Evolutionary conservation across 2,113 vertebrate species (phyloP).

Genomic region (Cyprinodon variegatus): DNA sequence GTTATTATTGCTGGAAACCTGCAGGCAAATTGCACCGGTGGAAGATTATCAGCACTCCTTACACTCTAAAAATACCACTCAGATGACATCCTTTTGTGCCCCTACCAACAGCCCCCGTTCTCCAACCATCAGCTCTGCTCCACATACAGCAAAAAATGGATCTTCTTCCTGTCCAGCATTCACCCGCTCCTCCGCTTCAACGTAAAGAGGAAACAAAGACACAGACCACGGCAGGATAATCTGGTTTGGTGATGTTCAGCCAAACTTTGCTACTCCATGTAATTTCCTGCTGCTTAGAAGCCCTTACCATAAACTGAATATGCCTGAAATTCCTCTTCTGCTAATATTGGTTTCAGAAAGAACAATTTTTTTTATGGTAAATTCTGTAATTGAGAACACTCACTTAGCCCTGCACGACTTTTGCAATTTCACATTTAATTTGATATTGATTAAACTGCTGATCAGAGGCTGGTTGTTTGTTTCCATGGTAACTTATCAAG

Average conservation of each 20-base stretch:
- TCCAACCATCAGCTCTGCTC: conserved; percentile 61
- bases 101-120: conserved; percentile 47
- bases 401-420: not conserved
- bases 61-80: conserved; percentile 61
- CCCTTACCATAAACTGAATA: not conserved
- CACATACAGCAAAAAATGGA: conserved; percentile 44
- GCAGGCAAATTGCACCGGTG: conserved; percentile 51
- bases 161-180: conserved; percentile 16
- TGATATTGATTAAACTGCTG: conserved; percentile 31
- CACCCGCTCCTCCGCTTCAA: conserved; percentile 15
- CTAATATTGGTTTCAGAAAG: not conserved
- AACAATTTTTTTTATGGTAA: not conserved
- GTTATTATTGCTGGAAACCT: conserved; percentile 50
- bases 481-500: conserved; percentile 39
- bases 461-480: conserved; percentile 43
- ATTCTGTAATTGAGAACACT: not conserved
- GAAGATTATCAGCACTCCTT: conserved; percentile 56
- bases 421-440: conserved; percentile 41
- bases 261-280: not conserved
- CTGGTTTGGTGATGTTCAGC: not conserved
- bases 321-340: not conserved
- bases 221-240: not conserved
- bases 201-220: conserved; percentile 22
- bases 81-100: conserved; percentile 64
- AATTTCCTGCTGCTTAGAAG: conserved; percentile 8